Evolutionary conservation across 1,140 invertebrate genomes (phyloP).

Genomic region (Bacillus rossius): DNA sequence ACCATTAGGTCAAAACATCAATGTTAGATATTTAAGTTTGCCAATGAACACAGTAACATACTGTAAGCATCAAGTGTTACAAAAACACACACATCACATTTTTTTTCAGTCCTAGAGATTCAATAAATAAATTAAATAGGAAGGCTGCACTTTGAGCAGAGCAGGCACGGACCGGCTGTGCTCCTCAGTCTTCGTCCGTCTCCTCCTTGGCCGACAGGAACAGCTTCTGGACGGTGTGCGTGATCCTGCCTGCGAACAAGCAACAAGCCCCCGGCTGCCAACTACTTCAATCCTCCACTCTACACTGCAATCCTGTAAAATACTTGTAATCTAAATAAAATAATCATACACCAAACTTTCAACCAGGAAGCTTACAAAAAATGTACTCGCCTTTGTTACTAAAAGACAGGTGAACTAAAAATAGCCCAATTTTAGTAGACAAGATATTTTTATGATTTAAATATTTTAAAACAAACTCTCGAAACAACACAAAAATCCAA

Average conservation of each 20-base stretch:
- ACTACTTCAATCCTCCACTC: not conserved
- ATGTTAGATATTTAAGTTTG: too few species aligned
- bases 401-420: slow-evolving; percentile 13
- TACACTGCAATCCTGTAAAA: not conserved
- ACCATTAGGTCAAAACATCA: too few species aligned
- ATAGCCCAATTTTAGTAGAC: slow-evolving; percentile 1
- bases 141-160: too few species aligned
- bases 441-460: not conserved
- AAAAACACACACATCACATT: too few species aligned
- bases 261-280: slow-evolving; percentile 24
- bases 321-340: not conserved
- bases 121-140: too few species aligned
- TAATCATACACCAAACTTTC: too few species aligned
- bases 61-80: too few species aligned
- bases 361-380: not conserved
- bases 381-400: slow-evolving; percentile 3
- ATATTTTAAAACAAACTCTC: not conserved
- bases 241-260: slow-evolving; percentile 49
- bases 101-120: too few species aligned
- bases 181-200: too few species aligned
- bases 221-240: slow-evolving; percentile 63
- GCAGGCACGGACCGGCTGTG: too few species aligned
- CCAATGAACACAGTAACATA: too few species aligned
- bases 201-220: slow-evolving; percentile 74
- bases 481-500: too few species aligned